Conservation (phyloP, 2,888 invertebrate genomes). For the Cataglyphis albicans region DNA sequence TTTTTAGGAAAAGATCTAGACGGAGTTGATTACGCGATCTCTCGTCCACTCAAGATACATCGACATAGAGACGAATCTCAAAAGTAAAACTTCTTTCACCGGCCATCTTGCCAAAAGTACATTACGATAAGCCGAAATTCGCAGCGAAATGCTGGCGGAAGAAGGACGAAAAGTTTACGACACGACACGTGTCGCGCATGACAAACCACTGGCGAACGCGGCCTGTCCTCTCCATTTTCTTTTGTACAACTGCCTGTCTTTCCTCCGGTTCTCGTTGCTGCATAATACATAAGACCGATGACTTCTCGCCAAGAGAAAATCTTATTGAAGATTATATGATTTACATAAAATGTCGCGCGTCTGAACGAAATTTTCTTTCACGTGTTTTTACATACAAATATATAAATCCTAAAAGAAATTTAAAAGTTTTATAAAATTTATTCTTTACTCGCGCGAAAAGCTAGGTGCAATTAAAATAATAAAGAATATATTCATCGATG, state of each 20-base stretch:
- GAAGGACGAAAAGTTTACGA: constrained; percentile 76
- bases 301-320: constrained; percentile 38
- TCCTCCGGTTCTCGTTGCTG: constrained; percentile 28
- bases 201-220: constrained; percentile 62
- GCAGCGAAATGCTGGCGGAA: constrained; percentile 41
- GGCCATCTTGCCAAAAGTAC: constrained; percentile 57
- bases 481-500: not conserved
- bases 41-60: constrained; percentile 57
- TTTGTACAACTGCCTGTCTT: constrained; percentile 51
- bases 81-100: constrained; percentile 58
- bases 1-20: not conserved
- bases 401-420: not conserved
- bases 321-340: constrained; percentile 48
- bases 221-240: constrained; percentile 52
- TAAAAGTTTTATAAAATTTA: not conserved
- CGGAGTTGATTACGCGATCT: constrained; percentile 39
- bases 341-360: constrained; percentile 29
- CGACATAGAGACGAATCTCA: constrained; percentile 45
- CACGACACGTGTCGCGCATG: constrained; percentile 79
- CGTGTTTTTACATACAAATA: not conserved
- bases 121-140: constrained; percentile 64
- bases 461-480: not conserved
- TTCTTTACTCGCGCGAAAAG: not conserved
- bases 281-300: constrained; percentile 48
- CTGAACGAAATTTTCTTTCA: not conserved